These are phyloP conservation scores for Thaumetopoea pityocampa DNA, from an alignment of 1,140 invertebrate genomes.

Conservation along the genomic window DNA sequence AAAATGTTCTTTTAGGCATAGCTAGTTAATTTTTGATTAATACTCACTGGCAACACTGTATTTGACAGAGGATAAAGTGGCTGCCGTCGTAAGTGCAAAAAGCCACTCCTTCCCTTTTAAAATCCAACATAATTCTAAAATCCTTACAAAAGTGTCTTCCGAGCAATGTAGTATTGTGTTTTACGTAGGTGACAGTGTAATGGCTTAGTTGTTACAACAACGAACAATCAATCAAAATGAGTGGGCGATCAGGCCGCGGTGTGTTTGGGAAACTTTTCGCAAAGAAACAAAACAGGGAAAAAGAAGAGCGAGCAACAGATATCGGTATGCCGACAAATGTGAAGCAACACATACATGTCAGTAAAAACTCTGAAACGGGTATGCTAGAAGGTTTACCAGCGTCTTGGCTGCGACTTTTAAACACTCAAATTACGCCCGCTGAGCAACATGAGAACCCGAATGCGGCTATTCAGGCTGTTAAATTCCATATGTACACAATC, in stretches of 20 bases:
- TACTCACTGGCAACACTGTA: too few relatives aligned
- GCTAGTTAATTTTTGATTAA: too few relatives aligned
- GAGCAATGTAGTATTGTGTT: conserved; percentile 60
- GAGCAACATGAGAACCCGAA: conserved; percentile 95
- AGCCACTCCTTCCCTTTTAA: conserved; percentile 72
- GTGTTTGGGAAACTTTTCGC: conserved; percentile 72
- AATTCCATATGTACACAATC: conserved; percentile 93
- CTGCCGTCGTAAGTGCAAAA: conserved; percentile 43
- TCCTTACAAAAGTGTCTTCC: conserved; percentile 40
- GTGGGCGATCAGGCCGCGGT: conserved; percentile 66
- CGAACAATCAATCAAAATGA: conserved; percentile 56
- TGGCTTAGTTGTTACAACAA: conserved; percentile 42
- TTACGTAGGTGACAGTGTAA: conserved; percentile 36
- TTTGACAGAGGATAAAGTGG: conserved; percentile 64
- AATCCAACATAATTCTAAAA: conserved; percentile 44
- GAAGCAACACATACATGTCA: conserved; percentile 88
- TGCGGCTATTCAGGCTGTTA: conserved; percentile 90
- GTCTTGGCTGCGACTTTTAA: conserved; percentile 87
- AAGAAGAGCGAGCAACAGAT: conserved; percentile 73
- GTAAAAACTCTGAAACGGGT: conserved; percentile 85
- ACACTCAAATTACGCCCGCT: conserved; percentile 89
- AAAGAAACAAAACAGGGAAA: conserved; percentile 51
- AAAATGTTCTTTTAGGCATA: too few relatives aligned
- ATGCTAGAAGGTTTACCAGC: conserved; percentile 86
- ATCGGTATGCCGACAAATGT: conserved; percentile 87